These are phyloP conservation scores for Rhipidura dahli DNA, from an alignment of 2,113 vertebrate species.

Conservation along the genomic window DNA sequence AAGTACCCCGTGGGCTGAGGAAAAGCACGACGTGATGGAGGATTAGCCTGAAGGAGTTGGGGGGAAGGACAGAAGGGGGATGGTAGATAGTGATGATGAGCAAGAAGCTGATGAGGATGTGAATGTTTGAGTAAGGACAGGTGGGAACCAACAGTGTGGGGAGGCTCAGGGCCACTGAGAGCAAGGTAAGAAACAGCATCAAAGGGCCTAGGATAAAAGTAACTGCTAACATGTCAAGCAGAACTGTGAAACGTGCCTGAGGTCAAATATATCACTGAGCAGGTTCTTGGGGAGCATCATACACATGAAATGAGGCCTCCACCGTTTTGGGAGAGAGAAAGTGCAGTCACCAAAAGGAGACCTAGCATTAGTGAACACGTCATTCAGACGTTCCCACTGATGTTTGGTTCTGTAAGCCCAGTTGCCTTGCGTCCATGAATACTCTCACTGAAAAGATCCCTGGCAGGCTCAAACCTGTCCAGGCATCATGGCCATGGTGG, in stretches of 20 bases:
- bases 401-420: fast-evolving
- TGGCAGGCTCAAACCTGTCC: background rate
- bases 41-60: background rate
- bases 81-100: background rate
- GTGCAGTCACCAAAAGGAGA: fast-evolving
- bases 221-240: background rate
- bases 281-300: background rate
- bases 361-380: background rate
- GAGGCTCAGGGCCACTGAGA: fast-evolving
- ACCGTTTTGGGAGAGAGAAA: background rate
- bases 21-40: background rate
- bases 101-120: background rate
- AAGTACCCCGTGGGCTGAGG: background rate
- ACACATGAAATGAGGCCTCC: background rate
- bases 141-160: background rate
- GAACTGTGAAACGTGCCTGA: background rate
- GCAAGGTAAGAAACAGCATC: background rate
- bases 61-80: fast-evolving
- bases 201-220: background rate
- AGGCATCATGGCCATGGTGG: background rate
- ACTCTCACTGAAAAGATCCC: background rate
- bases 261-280: background rate
- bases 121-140: background rate
- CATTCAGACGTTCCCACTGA: background rate
- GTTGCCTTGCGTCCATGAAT: background rate